Percentiles rank a stretch among this genome's conserved stretches.
phyloP scores from a whole-genome alignment of 2,888 invertebrate species.

The Xestobium rufovillosum region DNA sequence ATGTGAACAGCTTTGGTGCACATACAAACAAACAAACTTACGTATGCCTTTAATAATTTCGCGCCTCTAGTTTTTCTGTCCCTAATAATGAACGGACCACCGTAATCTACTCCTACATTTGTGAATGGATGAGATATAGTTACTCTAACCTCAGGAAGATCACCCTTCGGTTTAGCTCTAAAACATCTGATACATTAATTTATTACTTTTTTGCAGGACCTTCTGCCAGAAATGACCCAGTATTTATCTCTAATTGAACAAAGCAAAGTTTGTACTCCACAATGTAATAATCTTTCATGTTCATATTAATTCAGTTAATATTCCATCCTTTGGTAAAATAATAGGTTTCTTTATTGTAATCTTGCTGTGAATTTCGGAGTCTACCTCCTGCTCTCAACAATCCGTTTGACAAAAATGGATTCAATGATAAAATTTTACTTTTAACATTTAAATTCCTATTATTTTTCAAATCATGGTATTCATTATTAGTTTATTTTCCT shows the following conservation, averaged over 20 bases:
- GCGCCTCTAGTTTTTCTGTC: conserved; percentile 11
- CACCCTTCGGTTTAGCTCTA: conserved; percentile 8
- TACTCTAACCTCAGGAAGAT: conserved; percentile 15
- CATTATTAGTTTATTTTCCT: too few species aligned
- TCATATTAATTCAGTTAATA: conserved; percentile 8
- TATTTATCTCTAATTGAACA: neutral
- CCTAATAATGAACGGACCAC: conserved; percentile 16
- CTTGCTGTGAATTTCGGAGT: too few species aligned
- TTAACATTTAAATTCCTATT: neutral
- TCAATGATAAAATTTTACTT: neutral
- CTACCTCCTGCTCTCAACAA: neutral
- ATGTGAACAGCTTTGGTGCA: too few species aligned
- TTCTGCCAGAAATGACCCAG: neutral
- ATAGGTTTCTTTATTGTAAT: too few species aligned
- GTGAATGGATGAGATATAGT: conserved; percentile 13
- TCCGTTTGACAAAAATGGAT: neutral
- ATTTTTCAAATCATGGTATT: conserved; percentile 7
- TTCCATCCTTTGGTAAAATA: conserved; percentile 9
- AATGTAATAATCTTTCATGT: conserved; percentile 9
- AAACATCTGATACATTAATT: conserved; percentile 4
- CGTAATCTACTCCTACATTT: conserved; percentile 15
- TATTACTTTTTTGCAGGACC: neutral
- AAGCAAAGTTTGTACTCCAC: conserved; percentile 6
- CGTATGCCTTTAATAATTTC: conserved; percentile 6
- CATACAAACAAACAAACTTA: too few species aligned